Base-by-base conservation (phyloP, 2,113 vertebrate species). In the Passer domesticus region DNA sequence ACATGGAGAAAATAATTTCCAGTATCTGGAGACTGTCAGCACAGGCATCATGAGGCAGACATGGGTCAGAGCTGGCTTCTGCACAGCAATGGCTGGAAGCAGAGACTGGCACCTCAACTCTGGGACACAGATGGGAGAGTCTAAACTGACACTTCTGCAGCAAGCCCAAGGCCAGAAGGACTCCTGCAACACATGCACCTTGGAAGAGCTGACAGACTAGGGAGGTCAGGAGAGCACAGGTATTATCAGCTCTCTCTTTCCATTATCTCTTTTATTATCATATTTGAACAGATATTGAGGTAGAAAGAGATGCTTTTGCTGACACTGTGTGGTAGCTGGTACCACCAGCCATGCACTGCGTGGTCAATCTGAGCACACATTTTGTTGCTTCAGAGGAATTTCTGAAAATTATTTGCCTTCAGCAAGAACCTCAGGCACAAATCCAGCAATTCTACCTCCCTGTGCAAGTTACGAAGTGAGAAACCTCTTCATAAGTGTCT, bases 81-180 rank as follows among this genome's bases (percentile, higher is more conserved):
- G 50, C 27, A 59, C 3, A 74, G 43, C 46, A 56, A 4, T 2
- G 10, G 43, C 53, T 68, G 25, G 43, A 50, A 68, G 37, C 2
- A 70, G 10, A 64, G 24, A 66, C 9, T 9, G 53, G 35, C 37
- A 72, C 6, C 44, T 58, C 46, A 79, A 33, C 37, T 13, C 47
- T 31, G 67, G 31, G 30, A 6, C 4, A 16, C 0, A 3, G 1
- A 46, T 4, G 19, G 21, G 31, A 16, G 43, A 69, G 30, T 37
- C 56, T 69, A 21, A 33, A 44, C 4, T 8, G 27, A 60, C 52
- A 30, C 11, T 41, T 18, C 14, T 56, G 49, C 47, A 67, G 31
- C 49, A 77, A 63, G 58, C 27, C 17, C 7, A 70, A 67, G 31
- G 31, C 52, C 62, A 62, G 66, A 30, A 74, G 43, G 27, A 35